phyloP scores from a whole-genome alignment of 2,113 vertebrate species.

The Dunckerocampus dactyliophorus region DNA sequence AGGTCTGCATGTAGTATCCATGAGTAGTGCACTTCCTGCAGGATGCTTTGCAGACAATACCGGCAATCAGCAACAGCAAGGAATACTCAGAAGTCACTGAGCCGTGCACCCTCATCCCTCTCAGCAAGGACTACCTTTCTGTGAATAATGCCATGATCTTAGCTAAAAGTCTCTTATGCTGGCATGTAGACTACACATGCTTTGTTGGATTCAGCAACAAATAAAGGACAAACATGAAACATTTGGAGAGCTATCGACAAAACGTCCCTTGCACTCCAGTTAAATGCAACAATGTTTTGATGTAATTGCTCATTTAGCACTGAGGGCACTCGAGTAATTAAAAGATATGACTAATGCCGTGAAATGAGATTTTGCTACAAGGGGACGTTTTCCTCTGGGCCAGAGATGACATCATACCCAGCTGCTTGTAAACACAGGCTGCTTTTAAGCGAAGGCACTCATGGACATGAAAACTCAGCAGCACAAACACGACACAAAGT shows the following conservation, averaged over 20 bases:
- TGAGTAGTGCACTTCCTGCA: conserved; percentile 42
- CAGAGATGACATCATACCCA: conserved; percentile 39
- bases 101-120: conserved; percentile 39
- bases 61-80: conserved; percentile 50
- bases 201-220: conserved; percentile 14
- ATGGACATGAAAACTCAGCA: conserved; percentile 19
- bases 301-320: conserved; percentile 56
- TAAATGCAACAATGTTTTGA: conserved; percentile 36
- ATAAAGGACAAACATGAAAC: conserved; percentile 13
- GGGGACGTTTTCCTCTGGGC: conserved; percentile 39
- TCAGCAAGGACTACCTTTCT: conserved; percentile 22
- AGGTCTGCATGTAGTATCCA: conserved; percentile 51
- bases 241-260: conserved; percentile 16
- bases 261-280: conserved; percentile 13
- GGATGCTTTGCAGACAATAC: conserved; percentile 58
- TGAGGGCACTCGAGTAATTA: conserved; percentile 53
- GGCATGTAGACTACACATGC: conserved; percentile 7
- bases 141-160: conserved; percentile 12
- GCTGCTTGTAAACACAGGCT: conserved; percentile 30
- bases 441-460: conserved; percentile 25
- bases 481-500: conserved; percentile 21
- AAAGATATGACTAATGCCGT: conserved; percentile 56
- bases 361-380: conserved; percentile 43
- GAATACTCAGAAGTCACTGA: conserved; percentile 50
- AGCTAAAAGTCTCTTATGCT: conserved; percentile 29